Evolutionary conservation across 2,113 vertebrate species (phyloP).

Genomic region (Mirza zaza): DNA sequence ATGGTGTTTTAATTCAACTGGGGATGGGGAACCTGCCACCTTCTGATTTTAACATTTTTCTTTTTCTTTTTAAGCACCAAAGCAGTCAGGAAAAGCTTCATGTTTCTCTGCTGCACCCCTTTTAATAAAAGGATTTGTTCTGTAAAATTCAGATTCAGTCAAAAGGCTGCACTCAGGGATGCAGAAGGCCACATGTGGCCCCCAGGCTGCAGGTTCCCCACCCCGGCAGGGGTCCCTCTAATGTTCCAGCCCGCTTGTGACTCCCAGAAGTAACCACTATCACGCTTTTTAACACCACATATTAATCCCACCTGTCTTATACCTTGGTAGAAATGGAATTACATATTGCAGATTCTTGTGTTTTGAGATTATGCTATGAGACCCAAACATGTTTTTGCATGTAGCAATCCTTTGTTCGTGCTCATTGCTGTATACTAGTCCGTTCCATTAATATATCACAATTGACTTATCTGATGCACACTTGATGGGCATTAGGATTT

Average conservation of each 20-base stretch:
- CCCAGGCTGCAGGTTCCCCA: no score
- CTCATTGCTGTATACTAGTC: neutral
- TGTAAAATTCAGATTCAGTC: no score
- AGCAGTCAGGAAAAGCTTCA: no score
- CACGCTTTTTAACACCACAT: neutral
- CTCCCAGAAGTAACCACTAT: neutral
- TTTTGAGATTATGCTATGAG: neutral
- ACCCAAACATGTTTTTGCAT: neutral
- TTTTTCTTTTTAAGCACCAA: no score
- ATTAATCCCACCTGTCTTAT: neutral
- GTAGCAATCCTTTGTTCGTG: neutral
- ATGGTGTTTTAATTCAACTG: conserved; percentile 67
- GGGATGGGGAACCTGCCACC: no score
- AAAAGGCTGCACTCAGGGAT: no score
- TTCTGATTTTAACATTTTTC: no score
- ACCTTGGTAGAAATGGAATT: neutral
- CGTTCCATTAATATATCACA: neutral
- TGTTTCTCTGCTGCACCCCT: no score
- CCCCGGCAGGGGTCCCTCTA: neutral
- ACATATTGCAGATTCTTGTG: neutral
- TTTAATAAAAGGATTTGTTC: no score
- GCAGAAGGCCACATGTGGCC: no score
- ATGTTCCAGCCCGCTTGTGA: neutral
- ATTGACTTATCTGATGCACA: neutral
- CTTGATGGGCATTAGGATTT: neutral